Conservation (phyloP, 1,140 invertebrate species). For the Diuraphis noxia region DNA sequence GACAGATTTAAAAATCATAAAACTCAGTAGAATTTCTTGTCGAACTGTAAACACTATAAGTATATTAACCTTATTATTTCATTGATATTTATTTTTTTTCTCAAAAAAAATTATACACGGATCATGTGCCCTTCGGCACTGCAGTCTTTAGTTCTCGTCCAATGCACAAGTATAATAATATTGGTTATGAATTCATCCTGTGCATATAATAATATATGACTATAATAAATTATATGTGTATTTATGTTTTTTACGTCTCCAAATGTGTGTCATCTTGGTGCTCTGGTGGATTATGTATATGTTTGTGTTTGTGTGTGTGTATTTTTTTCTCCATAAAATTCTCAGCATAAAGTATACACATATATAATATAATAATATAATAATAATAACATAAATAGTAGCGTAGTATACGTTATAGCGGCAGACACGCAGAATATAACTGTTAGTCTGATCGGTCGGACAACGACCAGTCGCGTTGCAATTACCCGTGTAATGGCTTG, state of each 20-base stretch:
- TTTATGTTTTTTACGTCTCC: neutral
- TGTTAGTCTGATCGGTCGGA: conserved; percentile 16
- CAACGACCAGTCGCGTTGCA: conserved; percentile 21
- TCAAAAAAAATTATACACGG: neutral
- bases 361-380: neutral
- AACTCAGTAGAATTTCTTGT: neutral
- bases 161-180: neutral
- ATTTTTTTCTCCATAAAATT: conserved; percentile 7
- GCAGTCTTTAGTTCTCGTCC: neutral
- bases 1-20: neutral
- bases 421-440: conserved; percentile 5
- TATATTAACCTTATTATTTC: conserved; percentile 26
- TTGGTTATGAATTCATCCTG: conserved; percentile 16
- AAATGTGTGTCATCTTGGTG: conserved; percentile 13
- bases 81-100: neutral
- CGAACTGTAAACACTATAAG: neutral
- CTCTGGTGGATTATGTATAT: neutral
- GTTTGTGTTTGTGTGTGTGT: neutral
- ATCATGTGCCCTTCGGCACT: neutral
- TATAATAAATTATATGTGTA: neutral
- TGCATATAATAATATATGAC: neutral
- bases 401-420: neutral
- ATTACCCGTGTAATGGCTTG: conserved; percentile 32
- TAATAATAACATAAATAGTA: neutral
- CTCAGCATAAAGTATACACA: neutral